Conservation (phyloP, 53 echinoderm and acorn worm species). For the Holothuria scabra region DNA sequence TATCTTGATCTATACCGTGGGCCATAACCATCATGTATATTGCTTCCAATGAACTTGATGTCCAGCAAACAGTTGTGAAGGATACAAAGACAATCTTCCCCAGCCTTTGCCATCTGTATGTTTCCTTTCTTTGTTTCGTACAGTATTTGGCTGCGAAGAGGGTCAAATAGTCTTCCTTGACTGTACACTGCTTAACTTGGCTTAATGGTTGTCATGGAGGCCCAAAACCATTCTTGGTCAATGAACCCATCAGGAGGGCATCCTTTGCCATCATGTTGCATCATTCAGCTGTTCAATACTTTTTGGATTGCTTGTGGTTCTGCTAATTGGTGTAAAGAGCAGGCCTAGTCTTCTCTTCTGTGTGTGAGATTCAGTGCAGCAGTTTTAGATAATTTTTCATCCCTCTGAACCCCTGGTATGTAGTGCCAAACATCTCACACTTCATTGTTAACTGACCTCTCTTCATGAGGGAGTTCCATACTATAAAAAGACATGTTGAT, state of each 20-base stretch:
- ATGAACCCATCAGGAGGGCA: slow-evolving; percentile 49
- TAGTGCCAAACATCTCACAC: slow-evolving; percentile 34
- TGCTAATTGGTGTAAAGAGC: background rate
- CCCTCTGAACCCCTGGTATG: slow-evolving; percentile 33
- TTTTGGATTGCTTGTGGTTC: slow-evolving; percentile 24
- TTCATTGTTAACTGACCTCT: background rate
- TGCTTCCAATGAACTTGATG: slow-evolving; percentile 45
- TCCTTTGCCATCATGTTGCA: slow-evolving; percentile 59
- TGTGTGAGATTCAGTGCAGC: background rate
- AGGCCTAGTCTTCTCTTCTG: background rate
- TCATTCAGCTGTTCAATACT: slow-evolving; percentile 37
- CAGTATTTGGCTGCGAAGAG: background rate
- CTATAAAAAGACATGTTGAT: background rate
- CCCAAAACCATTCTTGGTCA: slow-evolving; percentile 42
- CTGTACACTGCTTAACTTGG: slow-evolving; percentile 42
- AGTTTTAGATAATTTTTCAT: slow-evolving; percentile 31
- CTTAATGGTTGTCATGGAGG: slow-evolving; percentile 22
- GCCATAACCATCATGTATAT: slow-evolving; percentile 68
- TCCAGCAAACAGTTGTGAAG: slow-evolving; percentile 68
- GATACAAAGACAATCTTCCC: slow-evolving; percentile 18
- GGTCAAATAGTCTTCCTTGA: slow-evolving; percentile 6
- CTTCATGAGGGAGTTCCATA: slow-evolving; percentile 11
- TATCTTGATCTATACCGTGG: slow-evolving; percentile 34
- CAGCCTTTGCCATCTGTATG: background rate
- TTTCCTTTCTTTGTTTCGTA: background rate